Percentiles rank a stretch among this genome's conserved stretches.
Conservation (phyloP, 2,888 invertebrate species). For the Hydrotaea cyrtoneurina region DNA sequence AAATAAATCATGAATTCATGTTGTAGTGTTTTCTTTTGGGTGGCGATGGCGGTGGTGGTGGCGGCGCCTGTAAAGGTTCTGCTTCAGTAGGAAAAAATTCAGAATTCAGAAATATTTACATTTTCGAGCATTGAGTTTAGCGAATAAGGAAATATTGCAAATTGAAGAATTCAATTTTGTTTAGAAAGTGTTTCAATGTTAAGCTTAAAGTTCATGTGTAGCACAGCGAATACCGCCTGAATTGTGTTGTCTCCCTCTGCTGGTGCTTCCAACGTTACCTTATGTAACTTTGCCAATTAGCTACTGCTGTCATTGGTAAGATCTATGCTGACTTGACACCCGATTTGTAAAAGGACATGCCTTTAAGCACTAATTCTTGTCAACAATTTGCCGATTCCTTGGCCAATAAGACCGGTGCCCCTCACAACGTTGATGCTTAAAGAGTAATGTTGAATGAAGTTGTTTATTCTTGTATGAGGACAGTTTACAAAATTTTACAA, state of each 20-base stretch:
- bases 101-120: neutral
- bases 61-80: too few species aligned
- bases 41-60: neutral
- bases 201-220: too few species aligned
- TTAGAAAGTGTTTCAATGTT: too few species aligned
- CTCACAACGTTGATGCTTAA: conserved; percentile 77
- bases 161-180: too few species aligned
- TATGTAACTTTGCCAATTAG: conserved; percentile 99
- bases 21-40: conserved; percentile 6
- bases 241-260: too few species aligned
- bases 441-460: conserved; percentile 46
- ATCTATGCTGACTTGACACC: conserved; percentile 99
- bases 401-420: conserved; percentile 80
- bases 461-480: conserved; percentile 19
- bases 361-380: conserved; percentile 95
- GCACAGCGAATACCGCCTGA: too few species aligned
- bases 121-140: too few species aligned
- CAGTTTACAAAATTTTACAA: conserved; percentile 50
- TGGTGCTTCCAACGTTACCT: conserved; percentile 97
- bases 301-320: conserved; percentile 98
- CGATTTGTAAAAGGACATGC: conserved; percentile 99
- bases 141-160: too few species aligned
- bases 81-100: too few species aligned
- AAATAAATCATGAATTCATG: conserved; percentile 28
- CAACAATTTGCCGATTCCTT: conserved; percentile 96